Evolutionary conservation across 92 coral and sea anemone genomes (phyloP).

Genomic region (Palythoa grandiflora): DNA sequence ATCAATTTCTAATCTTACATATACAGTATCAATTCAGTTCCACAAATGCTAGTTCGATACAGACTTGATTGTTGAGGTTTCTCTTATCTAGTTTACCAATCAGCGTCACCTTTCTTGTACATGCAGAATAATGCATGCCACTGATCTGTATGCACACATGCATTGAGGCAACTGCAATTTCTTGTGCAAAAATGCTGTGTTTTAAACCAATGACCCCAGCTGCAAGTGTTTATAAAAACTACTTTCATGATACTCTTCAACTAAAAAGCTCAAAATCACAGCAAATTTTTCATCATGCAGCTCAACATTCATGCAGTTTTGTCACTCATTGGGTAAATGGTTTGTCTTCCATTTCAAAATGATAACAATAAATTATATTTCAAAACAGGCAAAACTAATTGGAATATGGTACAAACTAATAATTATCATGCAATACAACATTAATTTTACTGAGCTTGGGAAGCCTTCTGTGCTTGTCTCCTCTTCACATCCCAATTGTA

Average conservation of each 20-base stretch:
- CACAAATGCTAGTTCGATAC: too few relatives aligned
- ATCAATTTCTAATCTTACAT: too few relatives aligned
- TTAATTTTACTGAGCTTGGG: constrained; percentile 40
- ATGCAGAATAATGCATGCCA: too few relatives aligned
- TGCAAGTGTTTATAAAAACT: too few relatives aligned
- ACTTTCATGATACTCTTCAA: not conserved
- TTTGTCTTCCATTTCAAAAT: not conserved
- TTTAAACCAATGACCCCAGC: too few relatives aligned
- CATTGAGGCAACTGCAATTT: too few relatives aligned
- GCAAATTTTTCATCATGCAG: not conserved
- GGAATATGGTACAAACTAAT: constrained; percentile 14
- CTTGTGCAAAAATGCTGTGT: too few relatives aligned
- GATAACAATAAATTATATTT: constrained; percentile 2
- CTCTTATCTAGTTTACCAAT: too few relatives aligned
- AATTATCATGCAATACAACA: not conserved
- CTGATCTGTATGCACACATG: too few relatives aligned
- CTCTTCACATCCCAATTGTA: constrained; percentile 99
- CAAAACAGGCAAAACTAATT: constrained; percentile 17
- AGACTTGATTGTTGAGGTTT: too few relatives aligned
- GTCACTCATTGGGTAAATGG: not conserved
- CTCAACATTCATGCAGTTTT: not conserved
- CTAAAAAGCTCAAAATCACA: not conserved
- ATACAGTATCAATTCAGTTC: too few relatives aligned
- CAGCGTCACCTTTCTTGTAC: too few relatives aligned
- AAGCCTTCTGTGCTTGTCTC: constrained; percentile 87